These are phyloP conservation scores for Apaloderma vittatum DNA, from an alignment of 2,113 vertebrate genomes.

Conservation along the genomic window DNA sequence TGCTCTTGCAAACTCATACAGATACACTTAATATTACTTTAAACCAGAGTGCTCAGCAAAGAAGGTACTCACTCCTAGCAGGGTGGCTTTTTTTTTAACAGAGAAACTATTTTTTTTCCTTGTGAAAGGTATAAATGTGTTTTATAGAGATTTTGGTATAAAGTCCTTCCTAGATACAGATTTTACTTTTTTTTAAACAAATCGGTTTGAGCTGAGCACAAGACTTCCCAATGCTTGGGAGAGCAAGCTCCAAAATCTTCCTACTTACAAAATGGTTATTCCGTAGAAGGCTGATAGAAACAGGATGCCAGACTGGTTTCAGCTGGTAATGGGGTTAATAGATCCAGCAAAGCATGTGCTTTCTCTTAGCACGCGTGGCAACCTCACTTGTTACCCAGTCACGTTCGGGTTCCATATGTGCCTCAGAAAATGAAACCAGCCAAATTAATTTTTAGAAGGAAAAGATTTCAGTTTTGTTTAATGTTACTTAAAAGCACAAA, in stretches of 20 bases:
- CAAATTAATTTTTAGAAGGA: background rate
- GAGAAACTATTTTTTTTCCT: background rate
- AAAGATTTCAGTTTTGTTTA: background rate
- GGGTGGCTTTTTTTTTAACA: background rate
- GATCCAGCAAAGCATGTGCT: background rate
- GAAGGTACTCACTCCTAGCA: background rate
- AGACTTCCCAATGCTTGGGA: background rate
- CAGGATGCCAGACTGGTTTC: background rate
- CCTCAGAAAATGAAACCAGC: background rate
- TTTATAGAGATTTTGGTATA: background rate
- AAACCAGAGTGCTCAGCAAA: background rate
- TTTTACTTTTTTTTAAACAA: background rate
- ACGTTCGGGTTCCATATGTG: background rate
- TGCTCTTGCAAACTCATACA: background rate
- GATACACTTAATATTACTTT: background rate
- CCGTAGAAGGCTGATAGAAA: background rate
- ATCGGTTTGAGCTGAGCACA: background rate
- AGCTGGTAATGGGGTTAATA: background rate
- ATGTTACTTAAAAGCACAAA: background rate
- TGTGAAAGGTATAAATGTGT: background rate
- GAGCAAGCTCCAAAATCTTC: background rate
- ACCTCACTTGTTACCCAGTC: background rate
- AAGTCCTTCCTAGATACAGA: background rate
- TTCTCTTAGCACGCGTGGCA: accelerated
- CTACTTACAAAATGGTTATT: background rate